These are phyloP conservation scores for Tachycineta bicolor DNA, from an alignment of 2,113 vertebrate genomes.

Conservation along the genomic window DNA sequence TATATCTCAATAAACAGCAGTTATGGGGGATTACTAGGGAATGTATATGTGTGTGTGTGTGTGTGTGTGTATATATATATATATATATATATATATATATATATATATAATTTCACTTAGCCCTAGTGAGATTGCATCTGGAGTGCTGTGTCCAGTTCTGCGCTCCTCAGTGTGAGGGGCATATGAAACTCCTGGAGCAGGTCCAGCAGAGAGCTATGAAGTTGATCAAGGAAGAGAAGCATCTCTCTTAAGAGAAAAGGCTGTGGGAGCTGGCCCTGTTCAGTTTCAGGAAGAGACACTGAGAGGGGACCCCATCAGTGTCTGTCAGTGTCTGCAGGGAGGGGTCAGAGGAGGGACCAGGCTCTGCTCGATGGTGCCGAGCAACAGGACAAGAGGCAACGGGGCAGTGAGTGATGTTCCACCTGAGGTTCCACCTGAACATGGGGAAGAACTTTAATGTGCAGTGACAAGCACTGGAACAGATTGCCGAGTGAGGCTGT, in stretches of 20 bases:
- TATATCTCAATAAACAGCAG: not conserved
- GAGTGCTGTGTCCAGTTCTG: not conserved
- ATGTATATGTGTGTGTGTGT: not conserved
- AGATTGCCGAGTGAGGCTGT: not conserved
- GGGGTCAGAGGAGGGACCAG: not conserved
- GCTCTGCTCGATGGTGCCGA: rapidly evolving
- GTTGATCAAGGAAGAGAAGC: too few relatives aligned
- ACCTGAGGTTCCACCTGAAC: not conserved
- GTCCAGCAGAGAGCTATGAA: not conserved
- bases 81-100: too few relatives aligned
- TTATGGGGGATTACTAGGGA: not conserved
- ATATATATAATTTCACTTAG: not conserved
- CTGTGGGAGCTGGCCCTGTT: rapidly evolving
- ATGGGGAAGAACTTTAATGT: too few relatives aligned
- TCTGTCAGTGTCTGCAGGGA: not conserved
- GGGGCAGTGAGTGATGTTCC: not conserved
- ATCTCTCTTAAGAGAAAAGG: rapidly evolving
- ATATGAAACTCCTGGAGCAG: not conserved
- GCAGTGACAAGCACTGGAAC: rapidly evolving
- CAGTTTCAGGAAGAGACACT: rapidly evolving
- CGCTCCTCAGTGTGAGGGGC: too few relatives aligned
- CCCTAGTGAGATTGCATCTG: not conserved
- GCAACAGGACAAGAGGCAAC: rapidly evolving
- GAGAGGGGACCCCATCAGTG: not conserved
- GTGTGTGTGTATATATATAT: too few relatives aligned